Percentiles rank a stretch among this genome's conserved stretches.
Evolutionary conservation across 1,140 invertebrate genomes (phyloP).

Genomic region (Cyclina sinensis): DNA sequence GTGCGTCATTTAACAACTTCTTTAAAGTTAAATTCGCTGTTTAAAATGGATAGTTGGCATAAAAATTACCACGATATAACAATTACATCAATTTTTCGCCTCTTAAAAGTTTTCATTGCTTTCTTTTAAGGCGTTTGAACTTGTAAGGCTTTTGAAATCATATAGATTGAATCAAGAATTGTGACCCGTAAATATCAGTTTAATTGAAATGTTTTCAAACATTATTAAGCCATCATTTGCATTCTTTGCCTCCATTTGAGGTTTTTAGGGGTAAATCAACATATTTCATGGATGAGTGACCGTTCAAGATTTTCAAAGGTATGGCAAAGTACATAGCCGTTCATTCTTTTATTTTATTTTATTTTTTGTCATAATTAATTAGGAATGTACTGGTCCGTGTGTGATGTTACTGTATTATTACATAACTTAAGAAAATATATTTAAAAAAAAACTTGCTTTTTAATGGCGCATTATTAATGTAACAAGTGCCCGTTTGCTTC

Average conservation of each 20-base stretch:
- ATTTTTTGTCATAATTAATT: conserved; percentile 24
- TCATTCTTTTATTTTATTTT: too few relatives aligned
- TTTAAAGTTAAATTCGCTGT: background rate
- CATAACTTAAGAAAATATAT: too few relatives aligned
- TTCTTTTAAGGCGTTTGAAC: conserved; percentile 22
- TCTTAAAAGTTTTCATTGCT: conserved; percentile 31
- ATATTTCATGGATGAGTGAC: conserved; percentile 17
- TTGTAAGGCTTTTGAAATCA: background rate
- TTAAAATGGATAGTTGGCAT: background rate
- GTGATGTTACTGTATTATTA: conserved; percentile 25
- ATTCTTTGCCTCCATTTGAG: conserved; percentile 7
- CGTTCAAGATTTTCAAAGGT: background rate
- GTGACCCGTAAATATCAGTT: conserved; percentile 35
- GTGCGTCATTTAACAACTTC: background rate
- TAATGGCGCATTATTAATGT: background rate
- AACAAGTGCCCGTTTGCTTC: background rate
- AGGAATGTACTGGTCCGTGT: background rate
- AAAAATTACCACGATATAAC: conserved; percentile 5
- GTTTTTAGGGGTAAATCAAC: background rate
- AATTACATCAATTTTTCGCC: conserved; percentile 62
- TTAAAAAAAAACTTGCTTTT: too few relatives aligned
- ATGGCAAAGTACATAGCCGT: background rate
- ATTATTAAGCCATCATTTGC: conserved; percentile 53
- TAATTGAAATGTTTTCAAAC: conserved; percentile 50
- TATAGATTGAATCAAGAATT: conserved; percentile 3